Percentiles rank a stretch among this genome's conserved stretches.
Conservation (phyloP, 2,113 vertebrate genomes). For the Rhinolophus sinicus region DNA sequence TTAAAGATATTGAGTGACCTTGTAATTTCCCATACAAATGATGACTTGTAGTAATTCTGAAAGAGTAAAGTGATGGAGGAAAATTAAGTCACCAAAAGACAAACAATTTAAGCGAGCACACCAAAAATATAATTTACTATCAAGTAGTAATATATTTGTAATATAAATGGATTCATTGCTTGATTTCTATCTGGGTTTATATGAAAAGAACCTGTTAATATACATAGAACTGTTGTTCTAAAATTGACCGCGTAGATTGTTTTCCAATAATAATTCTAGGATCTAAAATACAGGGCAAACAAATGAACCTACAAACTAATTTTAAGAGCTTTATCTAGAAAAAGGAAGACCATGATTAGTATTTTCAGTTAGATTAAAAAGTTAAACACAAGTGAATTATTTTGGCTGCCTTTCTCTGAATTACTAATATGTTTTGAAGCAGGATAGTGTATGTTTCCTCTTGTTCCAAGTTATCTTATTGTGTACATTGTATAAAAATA, state of each 20-base stretch:
- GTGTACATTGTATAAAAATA: not conserved
- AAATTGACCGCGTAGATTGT: not conserved
- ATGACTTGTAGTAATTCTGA: not conserved
- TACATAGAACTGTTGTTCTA: not conserved
- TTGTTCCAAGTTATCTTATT: not conserved
- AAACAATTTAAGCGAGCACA: conserved; percentile 3
- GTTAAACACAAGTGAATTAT: not conserved
- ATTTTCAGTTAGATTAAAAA: conserved; percentile 16
- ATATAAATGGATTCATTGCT: not conserved
- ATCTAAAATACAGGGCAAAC: not conserved
- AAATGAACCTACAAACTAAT: not conserved
- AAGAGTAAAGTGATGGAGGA: not conserved
- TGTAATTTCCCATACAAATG: not conserved
- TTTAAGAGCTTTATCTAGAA: not conserved
- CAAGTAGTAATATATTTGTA: not conserved
- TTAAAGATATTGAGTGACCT: not conserved
- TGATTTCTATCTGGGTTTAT: not conserved
- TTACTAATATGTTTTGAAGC: not conserved
- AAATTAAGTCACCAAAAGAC: not conserved
- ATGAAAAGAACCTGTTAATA: not conserved
- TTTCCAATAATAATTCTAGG: not conserved
- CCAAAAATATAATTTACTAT: not conserved
- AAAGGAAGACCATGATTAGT: not conserved
- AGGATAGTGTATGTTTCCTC: not conserved
- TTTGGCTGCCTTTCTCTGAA: not conserved